Evolutionary conservation across 2,888 invertebrate genomes (phyloP), one percentile per base, ranked within the genome.

Genomic region (Conops quadrifasciatus): DNA sequence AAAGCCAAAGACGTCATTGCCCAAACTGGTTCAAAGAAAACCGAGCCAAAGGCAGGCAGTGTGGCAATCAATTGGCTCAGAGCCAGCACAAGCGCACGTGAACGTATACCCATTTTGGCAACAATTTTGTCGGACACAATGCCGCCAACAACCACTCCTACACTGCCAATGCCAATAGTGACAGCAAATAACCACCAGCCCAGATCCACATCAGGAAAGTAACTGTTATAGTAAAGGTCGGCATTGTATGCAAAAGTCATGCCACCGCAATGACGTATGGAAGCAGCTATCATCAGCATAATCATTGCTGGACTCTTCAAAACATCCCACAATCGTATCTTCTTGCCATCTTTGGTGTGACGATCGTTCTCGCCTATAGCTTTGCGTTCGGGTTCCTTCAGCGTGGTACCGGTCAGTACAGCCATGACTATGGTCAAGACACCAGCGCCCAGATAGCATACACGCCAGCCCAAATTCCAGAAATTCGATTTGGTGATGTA

Each of bases 221-320:
- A 95, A 72, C 90, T 91, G 74, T 94, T 91, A 85, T 94, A 95
- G 87, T 94, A 95, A 66, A 95, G 88, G 83, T 95, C 95, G 7
- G 95, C 94, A 84, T 95, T 95, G 88, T 95, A 95, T 0, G 95
- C 95, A 86, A 95, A 95, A 74, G 93, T 92, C 92, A 95, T 94
- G 74, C 95, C 95, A 77, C 94, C 95, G 77, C 94, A 94, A 87
- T 95, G 95, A 78, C 95, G 90, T 77, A 95, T 92, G 53, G 94
- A 94, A 21, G 95, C 95, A n/a, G 94, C 95, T 1, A 95, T 84
- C 83, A 93, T 94, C 68, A 95, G 87, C 82, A 95, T 88, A 45
- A 95, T 87, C 76, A 95, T 89, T 71, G 94, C 89, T 0, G 95
- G 95, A 80, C 92, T 93, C 0, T 89, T 85, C 72, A 95, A 89